These are phyloP conservation scores for Campylorhamphus procurvoides DNA, from an alignment of 2,113 vertebrate species.

Conservation along the genomic window DNA sequence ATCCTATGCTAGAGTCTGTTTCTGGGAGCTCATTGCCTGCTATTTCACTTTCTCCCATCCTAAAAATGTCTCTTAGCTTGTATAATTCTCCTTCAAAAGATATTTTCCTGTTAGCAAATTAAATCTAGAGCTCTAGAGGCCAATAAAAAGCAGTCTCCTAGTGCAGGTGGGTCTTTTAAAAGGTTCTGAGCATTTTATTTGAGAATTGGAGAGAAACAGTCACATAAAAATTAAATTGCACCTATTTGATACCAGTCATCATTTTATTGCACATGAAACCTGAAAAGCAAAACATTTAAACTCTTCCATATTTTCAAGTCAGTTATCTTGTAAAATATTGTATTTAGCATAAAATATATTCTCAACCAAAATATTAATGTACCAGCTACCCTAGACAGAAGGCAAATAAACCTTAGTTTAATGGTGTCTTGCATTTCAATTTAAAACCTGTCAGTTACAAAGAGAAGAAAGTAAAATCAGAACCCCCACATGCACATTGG, in stretches of 20 bases:
- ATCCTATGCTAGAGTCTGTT: neutral
- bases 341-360: conserved; percentile 33
- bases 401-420: conserved; percentile 22
- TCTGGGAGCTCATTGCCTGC: neutral
- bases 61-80: conserved; percentile 25
- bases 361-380: conserved; percentile 18
- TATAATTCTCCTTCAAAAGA: conserved; percentile 20
- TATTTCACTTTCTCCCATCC: neutral
- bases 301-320: neutral
- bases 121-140: conserved; percentile 37
- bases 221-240: conserved; percentile 54
- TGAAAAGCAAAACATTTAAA: conserved; percentile 32
- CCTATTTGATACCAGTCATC: conserved; percentile 48
- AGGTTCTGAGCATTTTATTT: conserved; percentile 56
- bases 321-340: neutral
- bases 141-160: conserved; percentile 29
- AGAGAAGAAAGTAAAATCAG: neutral
- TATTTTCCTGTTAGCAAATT: conserved; percentile 52
- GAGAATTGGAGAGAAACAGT: conserved; percentile 41
- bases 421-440: neutral
- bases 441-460: neutral
- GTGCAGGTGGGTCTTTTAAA: conserved; percentile 48
- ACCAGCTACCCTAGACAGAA: neutral
- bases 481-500: accelerated
- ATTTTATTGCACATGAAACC: conserved; percentile 47